Conservation (phyloP, 2,888 invertebrate genomes). For the Pteria penguin region DNA sequence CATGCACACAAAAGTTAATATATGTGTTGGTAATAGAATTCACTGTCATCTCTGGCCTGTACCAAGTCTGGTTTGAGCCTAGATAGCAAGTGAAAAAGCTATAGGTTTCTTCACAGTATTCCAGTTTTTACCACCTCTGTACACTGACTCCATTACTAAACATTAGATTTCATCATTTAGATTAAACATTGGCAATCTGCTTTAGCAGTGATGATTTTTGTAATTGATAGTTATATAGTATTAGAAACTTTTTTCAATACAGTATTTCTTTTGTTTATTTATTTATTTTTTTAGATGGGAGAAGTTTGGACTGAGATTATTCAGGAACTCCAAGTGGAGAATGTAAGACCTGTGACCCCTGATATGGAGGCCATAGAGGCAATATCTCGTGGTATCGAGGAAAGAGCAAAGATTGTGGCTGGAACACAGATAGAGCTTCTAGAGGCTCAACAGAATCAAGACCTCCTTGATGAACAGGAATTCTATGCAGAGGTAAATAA, state of each 20-base stretch:
- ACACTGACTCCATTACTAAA: too few relatives aligned
- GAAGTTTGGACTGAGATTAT: conserved; percentile 80
- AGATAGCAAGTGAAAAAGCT: too few relatives aligned
- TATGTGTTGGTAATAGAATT: too few relatives aligned
- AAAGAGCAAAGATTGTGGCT: conserved; percentile 74
- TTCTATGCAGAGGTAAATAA: conserved; percentile 77
- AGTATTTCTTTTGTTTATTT: not conserved
- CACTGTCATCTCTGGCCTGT: too few relatives aligned
- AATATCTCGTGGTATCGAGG: conserved; percentile 76
- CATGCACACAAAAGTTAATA: too few relatives aligned
- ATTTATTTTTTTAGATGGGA: conserved; percentile 67
- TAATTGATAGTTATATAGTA: not conserved
- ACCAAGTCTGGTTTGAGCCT: too few relatives aligned
- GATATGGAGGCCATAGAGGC: conserved; percentile 79
- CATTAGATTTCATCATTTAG: too few relatives aligned
- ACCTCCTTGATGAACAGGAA: conserved; percentile 78
- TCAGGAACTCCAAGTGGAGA: conserved; percentile 75
- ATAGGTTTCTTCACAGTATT: too few relatives aligned
- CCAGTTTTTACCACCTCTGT: too few relatives aligned
- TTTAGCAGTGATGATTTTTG: too few relatives aligned
- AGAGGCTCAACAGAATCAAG: conserved; percentile 77
- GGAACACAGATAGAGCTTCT: conserved; percentile 76
- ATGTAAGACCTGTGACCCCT: conserved; percentile 78
- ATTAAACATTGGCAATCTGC: too few relatives aligned
- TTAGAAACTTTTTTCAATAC: not conserved